Evolutionary conservation across 2,113 vertebrate species (phyloP).

Genomic region (Lota lota): DNA sequence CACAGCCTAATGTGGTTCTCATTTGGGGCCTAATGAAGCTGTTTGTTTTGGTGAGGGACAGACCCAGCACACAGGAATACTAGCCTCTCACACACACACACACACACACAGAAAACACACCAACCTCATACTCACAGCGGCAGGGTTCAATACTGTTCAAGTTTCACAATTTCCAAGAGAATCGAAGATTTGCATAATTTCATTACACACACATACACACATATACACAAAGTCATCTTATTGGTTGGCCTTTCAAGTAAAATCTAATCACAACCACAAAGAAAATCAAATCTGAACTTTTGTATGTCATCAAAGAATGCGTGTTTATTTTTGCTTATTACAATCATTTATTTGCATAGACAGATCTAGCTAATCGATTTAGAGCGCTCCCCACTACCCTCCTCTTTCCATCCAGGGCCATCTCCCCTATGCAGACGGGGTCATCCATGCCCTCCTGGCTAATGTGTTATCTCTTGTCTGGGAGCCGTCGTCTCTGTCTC

Average conservation of each 20-base stretch:
- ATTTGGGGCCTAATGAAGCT: conserved; percentile 59
- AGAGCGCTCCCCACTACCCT: too few relatives aligned
- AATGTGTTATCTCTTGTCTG: not conserved
- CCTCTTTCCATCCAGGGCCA: too few relatives aligned
- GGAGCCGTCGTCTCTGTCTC: conserved; percentile 38
- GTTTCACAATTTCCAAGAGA: not conserved
- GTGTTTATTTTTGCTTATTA: too few relatives aligned
- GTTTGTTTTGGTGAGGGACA: conserved; percentile 65
- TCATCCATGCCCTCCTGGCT: not conserved
- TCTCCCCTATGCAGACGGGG: too few relatives aligned
- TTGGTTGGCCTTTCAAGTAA: too few relatives aligned
- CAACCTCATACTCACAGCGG: conserved; percentile 25
- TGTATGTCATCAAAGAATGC: too few relatives aligned
- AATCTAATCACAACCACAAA: too few relatives aligned
- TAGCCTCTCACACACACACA: conserved; percentile 38
- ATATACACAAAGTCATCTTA: too few relatives aligned
- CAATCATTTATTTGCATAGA: too few relatives aligned
- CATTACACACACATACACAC: too few relatives aligned
- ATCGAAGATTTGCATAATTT: not conserved
- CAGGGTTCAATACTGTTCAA: conserved; percentile 43
- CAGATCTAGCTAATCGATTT: too few relatives aligned
- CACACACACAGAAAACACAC: conserved; percentile 32
- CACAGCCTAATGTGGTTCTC: conserved; percentile 59
- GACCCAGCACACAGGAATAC: conserved; percentile 56
- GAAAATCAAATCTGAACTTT: too few relatives aligned